phyloP scores from a whole-genome alignment of 2,888 invertebrate genomes.

The Ecliptopera silaceata region DNA sequence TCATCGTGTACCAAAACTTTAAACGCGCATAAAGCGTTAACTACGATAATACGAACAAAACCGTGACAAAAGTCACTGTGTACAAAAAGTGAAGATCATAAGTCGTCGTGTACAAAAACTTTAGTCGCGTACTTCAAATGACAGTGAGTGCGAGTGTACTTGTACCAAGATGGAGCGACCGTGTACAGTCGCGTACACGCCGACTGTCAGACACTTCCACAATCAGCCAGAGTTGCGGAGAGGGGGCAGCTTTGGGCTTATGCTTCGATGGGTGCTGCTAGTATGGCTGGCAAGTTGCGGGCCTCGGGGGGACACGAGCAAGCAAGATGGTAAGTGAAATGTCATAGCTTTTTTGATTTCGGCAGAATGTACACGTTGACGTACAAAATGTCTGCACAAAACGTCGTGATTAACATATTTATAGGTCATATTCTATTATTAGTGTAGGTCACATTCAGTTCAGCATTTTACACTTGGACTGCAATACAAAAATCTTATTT shows the following conservation, averaged over 20 bases:
- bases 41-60: background rate
- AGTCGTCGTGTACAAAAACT: slow-evolving; percentile 6
- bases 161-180: slow-evolving; percentile 58
- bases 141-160: slow-evolving; percentile 45
- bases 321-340: slow-evolving; percentile 77
- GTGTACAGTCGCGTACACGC: slow-evolving; percentile 52
- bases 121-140: slow-evolving; percentile 44
- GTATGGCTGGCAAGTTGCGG: slow-evolving; percentile 74
- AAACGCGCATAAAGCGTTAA: no score
- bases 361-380: no score
- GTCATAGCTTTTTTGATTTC: no score
- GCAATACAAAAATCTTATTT: no score
- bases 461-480: no score
- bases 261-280: slow-evolving; percentile 74
- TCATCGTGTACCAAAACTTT: background rate
- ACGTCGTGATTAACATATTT: no score
- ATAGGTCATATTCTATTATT: no score
- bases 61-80: background rate
- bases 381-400: no score
- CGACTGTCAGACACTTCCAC: slow-evolving; percentile 75
- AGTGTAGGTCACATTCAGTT: no score
- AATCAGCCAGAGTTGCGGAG: slow-evolving; percentile 75
- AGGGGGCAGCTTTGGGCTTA: slow-evolving; percentile 60
- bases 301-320: slow-evolving; percentile 72
- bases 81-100: slow-evolving; percentile 1